A percentile compares a stretch with the other conserved stretches of the same genome.
These are phyloP conservation scores for Campaea margaritaria DNA, from an alignment of 2,888 invertebrate species.

Conservation along the genomic window DNA sequence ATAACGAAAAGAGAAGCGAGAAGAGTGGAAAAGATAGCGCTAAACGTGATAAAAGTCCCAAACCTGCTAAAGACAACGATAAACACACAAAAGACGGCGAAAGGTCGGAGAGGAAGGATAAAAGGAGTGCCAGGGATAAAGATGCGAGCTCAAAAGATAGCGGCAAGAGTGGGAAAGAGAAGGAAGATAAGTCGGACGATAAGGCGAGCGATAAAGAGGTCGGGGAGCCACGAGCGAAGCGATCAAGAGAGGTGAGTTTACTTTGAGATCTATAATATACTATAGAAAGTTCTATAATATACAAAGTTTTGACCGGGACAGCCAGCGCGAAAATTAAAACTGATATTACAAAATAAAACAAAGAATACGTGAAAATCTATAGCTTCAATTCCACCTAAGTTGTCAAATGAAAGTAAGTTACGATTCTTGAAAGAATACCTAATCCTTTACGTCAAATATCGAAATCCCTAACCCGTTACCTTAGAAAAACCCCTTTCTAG, in stretches of 20 bases:
- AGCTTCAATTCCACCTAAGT: no score
- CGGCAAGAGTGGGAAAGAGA: constrained; percentile 24
- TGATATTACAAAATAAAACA: no score
- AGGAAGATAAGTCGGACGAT: constrained; percentile 23
- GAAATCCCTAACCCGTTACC: no score
- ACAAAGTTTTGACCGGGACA: no score
- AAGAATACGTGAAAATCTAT: no score
- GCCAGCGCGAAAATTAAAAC: no score
- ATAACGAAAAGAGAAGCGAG: constrained; percentile 1
- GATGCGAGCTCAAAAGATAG: constrained; percentile 15
- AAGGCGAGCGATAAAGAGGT: constrained; percentile 29
- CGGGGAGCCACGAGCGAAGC: constrained; percentile 72
- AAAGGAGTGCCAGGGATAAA: constrained; percentile 7
- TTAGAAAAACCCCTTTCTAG: no score
- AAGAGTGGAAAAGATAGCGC: constrained; percentile 6
- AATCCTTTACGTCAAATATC: no score
- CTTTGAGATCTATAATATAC: no score
- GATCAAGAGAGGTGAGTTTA: constrained; percentile 73
- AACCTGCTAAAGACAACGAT: constrained; percentile 1
- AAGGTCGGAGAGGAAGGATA: constrained; percentile 7
- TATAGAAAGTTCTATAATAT: no score
- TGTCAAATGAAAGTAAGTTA: no score
- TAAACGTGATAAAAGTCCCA: constrained; percentile 4
- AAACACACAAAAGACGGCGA: constrained; percentile 4
- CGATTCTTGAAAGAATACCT: no score